Conservation (phyloP, 2,888 invertebrate genomes). For the Hetaerina titia region DNA sequence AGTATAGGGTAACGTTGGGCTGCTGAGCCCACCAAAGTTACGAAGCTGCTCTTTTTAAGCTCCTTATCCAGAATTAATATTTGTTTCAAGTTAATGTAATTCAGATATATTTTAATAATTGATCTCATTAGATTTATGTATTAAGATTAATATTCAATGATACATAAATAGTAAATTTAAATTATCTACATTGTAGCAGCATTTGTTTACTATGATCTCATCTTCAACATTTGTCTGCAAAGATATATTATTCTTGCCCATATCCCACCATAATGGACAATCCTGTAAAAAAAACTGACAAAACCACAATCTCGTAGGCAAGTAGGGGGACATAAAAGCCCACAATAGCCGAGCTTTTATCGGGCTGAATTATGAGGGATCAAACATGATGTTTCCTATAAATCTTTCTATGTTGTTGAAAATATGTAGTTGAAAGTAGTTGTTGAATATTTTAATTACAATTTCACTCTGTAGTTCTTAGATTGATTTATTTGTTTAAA, state of each 20-base stretch:
- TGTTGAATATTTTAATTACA: background rate
- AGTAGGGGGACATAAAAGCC: conserved; percentile 12
- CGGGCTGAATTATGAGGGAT: background rate
- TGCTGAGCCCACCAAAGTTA: background rate
- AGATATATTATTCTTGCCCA: background rate
- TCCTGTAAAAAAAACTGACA: background rate
- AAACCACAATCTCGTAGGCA: background rate
- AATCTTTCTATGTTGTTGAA: background rate
- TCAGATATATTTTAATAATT: background rate
- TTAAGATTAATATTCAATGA: background rate
- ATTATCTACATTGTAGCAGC: conserved; percentile 33
- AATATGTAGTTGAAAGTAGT: background rate
- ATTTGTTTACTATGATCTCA: background rate
- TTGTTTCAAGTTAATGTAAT: background rate
- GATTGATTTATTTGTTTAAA: background rate
- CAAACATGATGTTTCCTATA: background rate
- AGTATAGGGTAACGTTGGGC: background rate
- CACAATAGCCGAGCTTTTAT: background rate
- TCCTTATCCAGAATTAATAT: background rate
- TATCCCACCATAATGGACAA: background rate
- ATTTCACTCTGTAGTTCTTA: background rate
- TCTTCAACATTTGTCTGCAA: background rate
- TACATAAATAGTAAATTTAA: background rate
- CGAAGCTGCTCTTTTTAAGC: background rate
- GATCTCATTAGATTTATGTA: background rate